phyloP scores from a whole-genome alignment of 2,888 invertebrate species.

The Lasioglossum oenotherae region DNA sequence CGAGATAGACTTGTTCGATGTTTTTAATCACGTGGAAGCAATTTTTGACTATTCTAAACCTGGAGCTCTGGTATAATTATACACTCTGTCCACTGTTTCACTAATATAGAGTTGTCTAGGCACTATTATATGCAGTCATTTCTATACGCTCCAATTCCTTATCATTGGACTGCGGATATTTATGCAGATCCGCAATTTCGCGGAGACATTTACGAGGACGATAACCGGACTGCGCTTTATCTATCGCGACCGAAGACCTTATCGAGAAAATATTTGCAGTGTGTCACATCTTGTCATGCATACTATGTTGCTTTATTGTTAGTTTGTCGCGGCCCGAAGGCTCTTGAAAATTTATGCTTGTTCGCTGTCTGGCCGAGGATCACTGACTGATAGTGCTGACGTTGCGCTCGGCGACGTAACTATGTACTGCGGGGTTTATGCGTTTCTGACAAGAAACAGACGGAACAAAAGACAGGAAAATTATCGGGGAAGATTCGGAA shows the following conservation, averaged over 20 bases:
- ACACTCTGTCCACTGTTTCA: background rate
- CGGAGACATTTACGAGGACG: background rate
- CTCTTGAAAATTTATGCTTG: background rate
- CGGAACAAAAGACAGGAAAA: no score
- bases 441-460: background rate
- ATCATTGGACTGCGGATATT: conserved; percentile 7
- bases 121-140: background rate
- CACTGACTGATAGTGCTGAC: background rate
- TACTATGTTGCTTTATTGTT: background rate
- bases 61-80: background rate
- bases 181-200: background rate
- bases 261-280: background rate
- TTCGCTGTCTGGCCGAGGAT: background rate
- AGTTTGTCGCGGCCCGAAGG: background rate
- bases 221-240: background rate
- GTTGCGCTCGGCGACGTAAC: background rate
- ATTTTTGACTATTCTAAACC: background rate
- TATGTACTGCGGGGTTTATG: no score
- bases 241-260: background rate
- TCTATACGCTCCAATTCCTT: background rate
- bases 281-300: background rate
- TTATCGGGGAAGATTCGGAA: background rate
- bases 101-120: background rate
- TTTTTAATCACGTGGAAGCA: background rate
- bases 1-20: background rate